Base-by-base conservation (phyloP, 2,797 vertebrate species). In the Sylvilagus floridanus region DNA sequence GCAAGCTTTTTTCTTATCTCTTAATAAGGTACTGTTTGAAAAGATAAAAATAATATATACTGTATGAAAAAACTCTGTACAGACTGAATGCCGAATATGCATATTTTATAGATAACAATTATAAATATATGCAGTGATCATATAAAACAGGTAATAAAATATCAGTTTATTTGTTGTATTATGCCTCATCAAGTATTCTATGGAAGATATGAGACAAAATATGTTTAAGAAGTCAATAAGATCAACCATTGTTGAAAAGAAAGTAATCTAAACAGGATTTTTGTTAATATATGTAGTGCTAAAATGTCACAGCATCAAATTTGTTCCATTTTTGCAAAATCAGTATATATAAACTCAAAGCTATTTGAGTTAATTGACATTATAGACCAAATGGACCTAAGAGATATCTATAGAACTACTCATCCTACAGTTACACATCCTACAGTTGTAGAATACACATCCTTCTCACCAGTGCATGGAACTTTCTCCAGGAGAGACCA, bases 291-390 rank as follows among this genome's bases (percentile, higher is more conserved):
- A 24, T 9, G 17, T 60, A 60, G 26, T 69, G 12, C 28, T 88
- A 63, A 88, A 93, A 71, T 89, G 37, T n/a, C 19, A 94, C 42
- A 81, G 30, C 21, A 81, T 42, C 84, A 84, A 19, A 62, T 62
- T 24, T 57, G 26, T 35, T 60, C 47, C 21, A 35, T 50, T 90
- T 84, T 91, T 84, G 1, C 28, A 71, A 91, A 84, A 88, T 85
- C 24, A 91, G 42, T 42, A 42, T 42, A 17, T 62, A 62, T 72
- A 82, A 68, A 82, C 6, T 13, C 24, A 81, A 81, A 62, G 5
- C 22, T 75, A 57, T 75, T 90, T 78, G 42, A 42, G 42, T 42
- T 42, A 42, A 42, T 9, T 42, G 42, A 42, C 42, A 9, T 7
- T 42, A 42, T 42, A 42, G 42, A 42, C 7, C 42, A 42, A 42